Conservation (phyloP, 2,888 invertebrate genomes). For the Meteorus cinctellus region DNA sequence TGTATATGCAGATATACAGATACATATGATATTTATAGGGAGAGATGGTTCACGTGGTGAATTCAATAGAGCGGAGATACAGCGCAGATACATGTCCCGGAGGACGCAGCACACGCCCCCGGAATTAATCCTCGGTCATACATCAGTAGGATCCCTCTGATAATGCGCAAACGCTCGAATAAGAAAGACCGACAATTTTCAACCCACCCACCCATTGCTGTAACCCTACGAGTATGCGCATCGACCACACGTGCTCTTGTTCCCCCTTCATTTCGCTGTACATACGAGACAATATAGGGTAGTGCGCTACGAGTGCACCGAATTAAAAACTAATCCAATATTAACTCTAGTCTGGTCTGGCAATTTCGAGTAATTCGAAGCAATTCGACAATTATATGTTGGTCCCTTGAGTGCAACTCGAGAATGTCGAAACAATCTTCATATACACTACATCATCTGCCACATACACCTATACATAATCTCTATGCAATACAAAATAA, state of each 20-base stretch:
- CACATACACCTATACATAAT: constrained; percentile 1
- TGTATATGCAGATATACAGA: constrained; percentile 8
- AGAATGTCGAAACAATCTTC: constrained; percentile 25
- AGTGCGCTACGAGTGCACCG: constrained; percentile 44
- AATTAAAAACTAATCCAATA: constrained; percentile 69
- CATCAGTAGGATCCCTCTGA: constrained; percentile 52
- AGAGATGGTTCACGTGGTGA: constrained; percentile 13
- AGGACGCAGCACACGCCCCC: constrained; percentile 55
- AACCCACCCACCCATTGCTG: constrained; percentile 14
- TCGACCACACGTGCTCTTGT: constrained; percentile 28
- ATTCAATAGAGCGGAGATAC: constrained; percentile 19
- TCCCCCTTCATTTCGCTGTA: constrained; percentile 14
- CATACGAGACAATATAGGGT: constrained; percentile 24
- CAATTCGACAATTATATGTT: constrained; percentile 59
- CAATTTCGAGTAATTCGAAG: constrained; percentile 43
- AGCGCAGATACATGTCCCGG: constrained; percentile 51
- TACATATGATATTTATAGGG: constrained; percentile 13
- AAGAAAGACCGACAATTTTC: constrained; percentile 12
- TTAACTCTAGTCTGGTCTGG: constrained; percentile 56
- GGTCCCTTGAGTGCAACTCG: constrained; percentile 40
- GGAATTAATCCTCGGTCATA: constrained; percentile 64
- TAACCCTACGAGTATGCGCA: constrained; percentile 40
- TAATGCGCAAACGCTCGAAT: constrained; percentile 35
- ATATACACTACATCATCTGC: constrained; percentile 20
- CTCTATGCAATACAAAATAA: no score